phyloP scores from a whole-genome alignment of 30 jellyfish, hydroid and myxozoan genomes.

The Turritopsis dohrnii region DNA sequence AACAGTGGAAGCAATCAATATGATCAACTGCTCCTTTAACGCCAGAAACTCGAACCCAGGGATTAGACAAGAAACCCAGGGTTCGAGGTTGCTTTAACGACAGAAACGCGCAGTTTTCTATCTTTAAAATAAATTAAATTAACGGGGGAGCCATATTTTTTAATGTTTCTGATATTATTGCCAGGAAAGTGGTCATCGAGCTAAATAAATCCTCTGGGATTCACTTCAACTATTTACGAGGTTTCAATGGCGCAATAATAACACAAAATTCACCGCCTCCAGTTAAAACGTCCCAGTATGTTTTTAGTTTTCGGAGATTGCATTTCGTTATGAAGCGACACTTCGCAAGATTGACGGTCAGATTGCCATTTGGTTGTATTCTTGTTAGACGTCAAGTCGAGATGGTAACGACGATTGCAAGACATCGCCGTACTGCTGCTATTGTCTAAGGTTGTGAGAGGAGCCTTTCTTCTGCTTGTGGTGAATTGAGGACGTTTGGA shows the following conservation, averaged over 20 bases:
- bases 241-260: neutral
- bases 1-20: no score
- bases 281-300: neutral
- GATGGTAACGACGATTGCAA: neutral
- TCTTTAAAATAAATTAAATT: no score
- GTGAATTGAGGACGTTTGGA: neutral
- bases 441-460: neutral
- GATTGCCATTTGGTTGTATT: neutral
- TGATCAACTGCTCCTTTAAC: no score
- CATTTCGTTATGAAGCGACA: neutral
- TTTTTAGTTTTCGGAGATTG: neutral
- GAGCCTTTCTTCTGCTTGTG: neutral
- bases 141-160: no score
- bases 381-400: neutral
- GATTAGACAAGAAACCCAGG: no score
- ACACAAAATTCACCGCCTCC: neutral
- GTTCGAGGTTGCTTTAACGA: no score
- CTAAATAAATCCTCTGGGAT: neutral
- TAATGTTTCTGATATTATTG: no score
- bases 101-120: no score
- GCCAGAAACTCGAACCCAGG: no score
- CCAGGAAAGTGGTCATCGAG: no score
- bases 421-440: no score
- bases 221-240: neutral
- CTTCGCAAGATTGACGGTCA: neutral